Conservation (phyloP, 2,888 invertebrate species). For the Aspidiotus rigidus region DNA sequence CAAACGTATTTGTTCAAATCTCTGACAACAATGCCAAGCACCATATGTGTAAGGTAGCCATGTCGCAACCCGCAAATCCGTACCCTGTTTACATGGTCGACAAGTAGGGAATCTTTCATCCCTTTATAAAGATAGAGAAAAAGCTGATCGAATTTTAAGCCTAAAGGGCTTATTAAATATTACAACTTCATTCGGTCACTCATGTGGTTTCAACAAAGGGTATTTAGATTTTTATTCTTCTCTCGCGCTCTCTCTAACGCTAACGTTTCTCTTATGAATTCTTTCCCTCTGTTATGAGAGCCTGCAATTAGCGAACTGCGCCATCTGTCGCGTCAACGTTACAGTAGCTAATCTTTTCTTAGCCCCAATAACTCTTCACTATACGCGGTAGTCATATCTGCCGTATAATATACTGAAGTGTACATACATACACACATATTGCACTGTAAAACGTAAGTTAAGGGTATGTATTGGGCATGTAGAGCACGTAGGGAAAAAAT, state of each 20-base stretch:
- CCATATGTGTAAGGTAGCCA: slow-evolving; percentile 11
- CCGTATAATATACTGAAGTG: too few species aligned
- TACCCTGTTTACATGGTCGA: slow-evolving; percentile 22
- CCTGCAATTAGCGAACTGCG: slow-evolving; percentile 27
- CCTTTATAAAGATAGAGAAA: slow-evolving; percentile 14
- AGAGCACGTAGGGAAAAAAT: slow-evolving; percentile 5
- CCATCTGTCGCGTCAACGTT: slow-evolving; percentile 30
- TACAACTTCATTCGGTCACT: slow-evolving; percentile 31
- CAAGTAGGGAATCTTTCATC: slow-evolving; percentile 26
- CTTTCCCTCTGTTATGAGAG: slow-evolving; percentile 26
- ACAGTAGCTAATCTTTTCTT: slow-evolving; percentile 32
- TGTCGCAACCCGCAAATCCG: slow-evolving; percentile 21
- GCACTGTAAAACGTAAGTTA: slow-evolving; percentile 19
- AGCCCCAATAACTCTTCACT: slow-evolving; percentile 28
- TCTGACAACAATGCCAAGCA: slow-evolving; percentile 3
- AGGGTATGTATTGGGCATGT: slow-evolving; percentile 13
- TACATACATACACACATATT: not conserved
- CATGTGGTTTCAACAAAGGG: slow-evolving; percentile 26
- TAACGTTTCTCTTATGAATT: not conserved
- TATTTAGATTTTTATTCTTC: slow-evolving; percentile 10
- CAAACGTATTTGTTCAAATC: not conserved
- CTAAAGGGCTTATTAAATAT: slow-evolving; percentile 34
- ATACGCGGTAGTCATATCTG: not conserved
- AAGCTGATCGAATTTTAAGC: slow-evolving; percentile 34
- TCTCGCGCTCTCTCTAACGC: slow-evolving; percentile 9